Percentiles rank a stretch among this genome's conserved stretches.
Evolutionary conservation across 2,113 vertebrate genomes (phyloP).

Genomic region (Accipiter cooperii): DNA sequence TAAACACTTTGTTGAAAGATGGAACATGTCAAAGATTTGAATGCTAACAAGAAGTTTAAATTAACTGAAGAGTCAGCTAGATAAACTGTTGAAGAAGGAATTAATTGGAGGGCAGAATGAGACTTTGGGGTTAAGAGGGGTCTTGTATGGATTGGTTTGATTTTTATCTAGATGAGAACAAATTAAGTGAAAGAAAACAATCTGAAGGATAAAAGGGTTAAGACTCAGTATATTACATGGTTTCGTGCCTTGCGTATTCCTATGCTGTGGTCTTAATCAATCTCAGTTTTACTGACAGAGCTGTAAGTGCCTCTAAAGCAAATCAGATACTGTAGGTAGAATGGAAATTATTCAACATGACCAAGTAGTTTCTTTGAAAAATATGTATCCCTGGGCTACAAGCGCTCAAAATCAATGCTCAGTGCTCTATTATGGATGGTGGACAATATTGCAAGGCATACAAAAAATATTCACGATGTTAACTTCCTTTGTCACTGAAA

Average conservation of each 20-base stretch:
- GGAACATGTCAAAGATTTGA: background rate
- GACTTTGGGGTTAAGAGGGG: background rate
- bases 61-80: background rate
- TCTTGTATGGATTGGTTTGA: constrained; percentile 27
- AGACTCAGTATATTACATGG: background rate
- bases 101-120: background rate
- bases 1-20: background rate
- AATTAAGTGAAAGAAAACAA: constrained; percentile 21
- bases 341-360: constrained; percentile 23
- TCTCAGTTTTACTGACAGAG: constrained; percentile 19
- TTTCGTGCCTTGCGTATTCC: constrained; percentile 3
- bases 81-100: background rate
- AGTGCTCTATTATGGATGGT: background rate
- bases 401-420: constrained; percentile 19
- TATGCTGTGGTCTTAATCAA: constrained; percentile 15
- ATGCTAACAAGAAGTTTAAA: background rate
- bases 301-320: constrained; percentile 31
- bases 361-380: constrained; percentile 28
- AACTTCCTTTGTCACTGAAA: constrained; percentile 21
- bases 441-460: background rate
- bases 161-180: constrained; percentile 34
- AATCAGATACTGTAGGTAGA: constrained; percentile 37
- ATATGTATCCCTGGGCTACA: constrained; percentile 7
- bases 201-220: background rate
- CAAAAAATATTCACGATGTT: constrained; percentile 1